phyloP scores from a whole-genome alignment of 1,140 invertebrate genomes.

The Macrobrachium rosenbergii region DNA sequence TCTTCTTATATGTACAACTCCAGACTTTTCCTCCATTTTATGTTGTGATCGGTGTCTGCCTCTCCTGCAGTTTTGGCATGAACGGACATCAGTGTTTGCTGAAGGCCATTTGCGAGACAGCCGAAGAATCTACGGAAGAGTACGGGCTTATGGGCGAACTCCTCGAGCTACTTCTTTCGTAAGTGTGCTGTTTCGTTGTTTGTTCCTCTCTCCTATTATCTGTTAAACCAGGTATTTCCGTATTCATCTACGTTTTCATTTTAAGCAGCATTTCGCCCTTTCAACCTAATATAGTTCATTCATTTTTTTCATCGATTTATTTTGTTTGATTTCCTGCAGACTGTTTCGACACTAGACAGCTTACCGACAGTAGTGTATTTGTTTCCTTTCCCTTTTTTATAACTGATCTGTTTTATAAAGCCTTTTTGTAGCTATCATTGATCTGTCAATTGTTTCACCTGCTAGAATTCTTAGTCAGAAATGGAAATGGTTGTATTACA shows the following conservation, averaged over 20 bases:
- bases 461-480: too few relatives aligned
- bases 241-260: slow-evolving; percentile 8
- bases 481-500: too few relatives aligned
- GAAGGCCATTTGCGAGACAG: slow-evolving; percentile 58
- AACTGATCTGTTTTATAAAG: too few relatives aligned
- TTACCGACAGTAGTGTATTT: too few relatives aligned
- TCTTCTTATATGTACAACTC: background rate
- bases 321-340: too few relatives aligned
- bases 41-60: background rate
- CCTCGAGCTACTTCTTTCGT: slow-evolving; percentile 48
- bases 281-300: background rate
- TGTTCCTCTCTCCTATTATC: background rate
- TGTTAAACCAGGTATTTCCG: background rate
- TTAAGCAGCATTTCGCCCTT: background rate
- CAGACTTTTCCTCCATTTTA: background rate
- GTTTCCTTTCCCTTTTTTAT: too few relatives aligned
- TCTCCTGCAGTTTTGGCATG: slow-evolving; percentile 40
- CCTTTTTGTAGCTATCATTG: too few relatives aligned
- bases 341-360: too few relatives aligned
- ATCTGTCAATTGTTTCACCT: too few relatives aligned
- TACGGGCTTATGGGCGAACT: slow-evolving; percentile 54
- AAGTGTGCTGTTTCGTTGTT: slow-evolving; percentile 5
- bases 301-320: too few relatives aligned
- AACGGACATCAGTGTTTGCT: slow-evolving; percentile 54
- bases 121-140: slow-evolving; percentile 37